Percentiles rank a stretch among this genome's conserved stretches.
These are phyloP conservation scores for Conistra vaccinii DNA, from an alignment of 2,888 invertebrate species.

Conservation along the genomic window DNA sequence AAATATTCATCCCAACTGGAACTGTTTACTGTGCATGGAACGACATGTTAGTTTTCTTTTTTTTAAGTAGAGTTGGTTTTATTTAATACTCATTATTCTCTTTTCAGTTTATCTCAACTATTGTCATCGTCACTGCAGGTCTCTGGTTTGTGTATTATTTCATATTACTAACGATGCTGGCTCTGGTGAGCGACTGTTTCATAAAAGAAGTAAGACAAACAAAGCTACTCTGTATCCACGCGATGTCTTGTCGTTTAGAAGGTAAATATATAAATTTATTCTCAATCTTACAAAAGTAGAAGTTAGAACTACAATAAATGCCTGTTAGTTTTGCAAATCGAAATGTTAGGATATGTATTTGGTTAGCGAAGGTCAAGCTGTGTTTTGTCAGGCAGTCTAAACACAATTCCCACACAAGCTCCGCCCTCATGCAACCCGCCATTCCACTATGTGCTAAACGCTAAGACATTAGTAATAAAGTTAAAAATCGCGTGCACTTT, in stretches of 20 bases:
- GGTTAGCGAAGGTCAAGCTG: not conserved
- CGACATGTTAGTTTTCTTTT: no score
- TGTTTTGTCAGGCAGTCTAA: not conserved
- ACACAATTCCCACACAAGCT: no score
- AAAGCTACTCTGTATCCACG: slow-evolving; percentile 67
- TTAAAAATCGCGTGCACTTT: no score
- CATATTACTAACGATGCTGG: slow-evolving; percentile 56
- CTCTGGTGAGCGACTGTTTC: slow-evolving; percentile 68
- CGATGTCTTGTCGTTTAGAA: slow-evolving; percentile 65
- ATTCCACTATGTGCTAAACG: no score
- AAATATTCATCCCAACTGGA: no score
- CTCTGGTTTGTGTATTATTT: slow-evolving; percentile 66
- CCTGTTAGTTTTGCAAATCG: not conserved
- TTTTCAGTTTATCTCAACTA: slow-evolving; percentile 59
- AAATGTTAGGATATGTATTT: not conserved
- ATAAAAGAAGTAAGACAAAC: slow-evolving; percentile 66
- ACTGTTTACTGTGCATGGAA: no score
- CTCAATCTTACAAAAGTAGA: not conserved
- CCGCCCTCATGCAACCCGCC: no score
- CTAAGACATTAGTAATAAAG: no score
- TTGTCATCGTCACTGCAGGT: slow-evolving; percentile 31
- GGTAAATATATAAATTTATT: slow-evolving; percentile 59
- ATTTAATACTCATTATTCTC: not conserved
- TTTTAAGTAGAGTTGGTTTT: no score
- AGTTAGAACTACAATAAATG: not conserved